Percentiles rank a stretch among this genome's conserved stretches.
phyloP scores from a whole-genome alignment of 1,140 invertebrate genomes.

The Drosophila parvula region DNA sequence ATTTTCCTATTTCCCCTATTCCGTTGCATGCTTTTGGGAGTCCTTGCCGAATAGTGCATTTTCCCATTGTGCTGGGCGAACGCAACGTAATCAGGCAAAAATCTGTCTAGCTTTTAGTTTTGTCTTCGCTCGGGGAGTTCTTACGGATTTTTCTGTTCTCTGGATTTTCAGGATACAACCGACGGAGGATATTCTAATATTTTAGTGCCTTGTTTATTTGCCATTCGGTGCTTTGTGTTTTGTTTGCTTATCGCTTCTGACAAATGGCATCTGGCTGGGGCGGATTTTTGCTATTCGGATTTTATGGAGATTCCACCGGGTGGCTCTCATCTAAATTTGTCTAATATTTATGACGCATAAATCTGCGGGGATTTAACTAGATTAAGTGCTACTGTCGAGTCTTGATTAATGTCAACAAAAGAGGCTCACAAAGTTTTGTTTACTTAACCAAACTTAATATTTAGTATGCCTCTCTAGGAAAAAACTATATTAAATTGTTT shows the following conservation, averaged over 20 bases:
- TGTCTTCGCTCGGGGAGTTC: constrained; percentile 24
- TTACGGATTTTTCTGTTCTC: constrained; percentile 14
- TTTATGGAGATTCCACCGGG: constrained; percentile 23
- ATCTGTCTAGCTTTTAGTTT: constrained; percentile 57
- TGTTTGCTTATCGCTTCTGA: constrained; percentile 53
- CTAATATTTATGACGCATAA: constrained; percentile 45
- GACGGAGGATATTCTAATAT: constrained; percentile 39
- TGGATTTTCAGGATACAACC: constrained; percentile 1
- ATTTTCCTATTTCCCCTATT: constrained; percentile 27
- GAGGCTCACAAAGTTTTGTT: background rate
- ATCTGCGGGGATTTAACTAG: constrained; percentile 29
- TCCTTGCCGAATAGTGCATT: constrained; percentile 50
- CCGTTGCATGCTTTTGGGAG: constrained; percentile 61
- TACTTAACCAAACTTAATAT: background rate
- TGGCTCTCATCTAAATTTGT: constrained; percentile 18
- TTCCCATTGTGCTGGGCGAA: constrained; percentile 38
- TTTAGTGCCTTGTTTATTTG: constrained; percentile 71
- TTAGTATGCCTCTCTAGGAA: background rate
- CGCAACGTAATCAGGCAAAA: constrained; percentile 56
- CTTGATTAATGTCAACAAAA: constrained; percentile 31
- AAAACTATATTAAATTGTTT: background rate
- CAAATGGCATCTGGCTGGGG: constrained; percentile 52
- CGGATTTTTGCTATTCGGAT: constrained; percentile 17
- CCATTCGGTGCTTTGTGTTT: constrained; percentile 27
- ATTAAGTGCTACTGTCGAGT: constrained; percentile 42